phyloP scores from a whole-genome alignment of 2,888 invertebrate species.

The Xestia c-nigrum region DNA sequence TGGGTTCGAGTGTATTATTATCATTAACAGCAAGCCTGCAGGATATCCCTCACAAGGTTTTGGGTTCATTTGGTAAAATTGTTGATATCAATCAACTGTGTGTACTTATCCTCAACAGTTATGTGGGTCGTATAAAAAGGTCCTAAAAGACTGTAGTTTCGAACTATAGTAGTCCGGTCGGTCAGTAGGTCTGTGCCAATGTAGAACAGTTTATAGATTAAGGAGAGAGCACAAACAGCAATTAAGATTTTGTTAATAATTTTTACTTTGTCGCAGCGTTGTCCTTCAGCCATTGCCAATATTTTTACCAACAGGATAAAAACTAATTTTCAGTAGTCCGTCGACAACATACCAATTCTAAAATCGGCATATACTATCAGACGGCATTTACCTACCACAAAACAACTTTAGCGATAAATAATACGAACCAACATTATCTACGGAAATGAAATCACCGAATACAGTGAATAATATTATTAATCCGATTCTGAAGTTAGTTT shows the following conservation, averaged over 20 bases:
- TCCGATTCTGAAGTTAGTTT: too few species aligned
- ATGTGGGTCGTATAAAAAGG: conserved; percentile 71
- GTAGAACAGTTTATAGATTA: conserved; percentile 71
- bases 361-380: background rate
- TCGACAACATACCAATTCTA: conserved; percentile 7
- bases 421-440: too few species aligned
- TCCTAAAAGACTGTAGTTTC: conserved; percentile 74
- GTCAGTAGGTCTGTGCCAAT: conserved; percentile 54
- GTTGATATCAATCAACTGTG: conserved; percentile 89
- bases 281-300: conserved; percentile 68
- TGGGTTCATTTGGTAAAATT: conserved; percentile 91
- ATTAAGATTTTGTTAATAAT: conserved; percentile 74
- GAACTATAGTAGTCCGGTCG: conserved; percentile 59
- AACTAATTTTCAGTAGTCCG: background rate
- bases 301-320: background rate
- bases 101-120: conserved; percentile 72
- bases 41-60: conserved; percentile 86
- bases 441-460: too few species aligned
- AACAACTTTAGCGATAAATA: background rate
- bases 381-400: background rate
- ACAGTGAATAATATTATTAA: too few species aligned
- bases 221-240: conserved; percentile 64
- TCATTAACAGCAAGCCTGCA: conserved; percentile 89
- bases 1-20: conserved; percentile 93
- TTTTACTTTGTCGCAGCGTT: conserved; percentile 69